Percentiles rank a stretch among this genome's conserved stretches.
Evolutionary conservation across 2,888 invertebrate species (phyloP).

Genomic region (Chrysina gloriosa): DNA sequence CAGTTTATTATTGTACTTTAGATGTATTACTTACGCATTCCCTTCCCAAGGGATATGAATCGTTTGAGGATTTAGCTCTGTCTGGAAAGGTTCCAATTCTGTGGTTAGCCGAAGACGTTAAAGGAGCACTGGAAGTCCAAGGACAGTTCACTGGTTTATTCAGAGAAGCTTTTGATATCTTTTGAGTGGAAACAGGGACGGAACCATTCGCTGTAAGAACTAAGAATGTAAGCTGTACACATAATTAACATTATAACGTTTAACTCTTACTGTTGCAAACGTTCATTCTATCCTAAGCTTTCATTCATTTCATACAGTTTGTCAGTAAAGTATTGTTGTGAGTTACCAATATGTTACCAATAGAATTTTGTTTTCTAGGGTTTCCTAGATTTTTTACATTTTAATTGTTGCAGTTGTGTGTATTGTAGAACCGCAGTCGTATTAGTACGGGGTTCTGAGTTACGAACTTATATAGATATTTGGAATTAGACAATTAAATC

Average conservation of each 20-base stretch:
- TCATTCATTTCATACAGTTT: background rate
- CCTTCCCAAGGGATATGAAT: background rate
- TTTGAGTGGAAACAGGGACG: background rate
- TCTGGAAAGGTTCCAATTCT: conserved; percentile 17
- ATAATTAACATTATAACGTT: no score
- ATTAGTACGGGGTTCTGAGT: no score
- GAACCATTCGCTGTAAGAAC: background rate
- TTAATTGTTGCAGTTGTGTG: background rate
- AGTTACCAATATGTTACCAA: conserved; percentile 1
- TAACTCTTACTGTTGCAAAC: background rate
- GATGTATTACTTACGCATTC: background rate
- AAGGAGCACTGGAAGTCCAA: conserved; percentile 48
- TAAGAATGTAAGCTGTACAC: no score
- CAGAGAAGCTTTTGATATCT: conserved; percentile 34
- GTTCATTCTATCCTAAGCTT: background rate
- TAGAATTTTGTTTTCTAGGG: conserved; percentile 6
- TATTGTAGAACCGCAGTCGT: no score
- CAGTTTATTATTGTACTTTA: conserved; percentile 9
- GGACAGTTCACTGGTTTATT: conserved; percentile 46
- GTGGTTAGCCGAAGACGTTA: conserved; percentile 34
- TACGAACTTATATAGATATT: no score
- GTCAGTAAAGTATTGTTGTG: conserved; percentile 18
- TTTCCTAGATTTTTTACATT: conserved; percentile 6
- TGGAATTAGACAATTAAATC: no score
- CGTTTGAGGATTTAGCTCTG: background rate